Evolutionary conservation across 2,888 invertebrate genomes (phyloP).

Genomic region (Tyria jacobaeae): DNA sequence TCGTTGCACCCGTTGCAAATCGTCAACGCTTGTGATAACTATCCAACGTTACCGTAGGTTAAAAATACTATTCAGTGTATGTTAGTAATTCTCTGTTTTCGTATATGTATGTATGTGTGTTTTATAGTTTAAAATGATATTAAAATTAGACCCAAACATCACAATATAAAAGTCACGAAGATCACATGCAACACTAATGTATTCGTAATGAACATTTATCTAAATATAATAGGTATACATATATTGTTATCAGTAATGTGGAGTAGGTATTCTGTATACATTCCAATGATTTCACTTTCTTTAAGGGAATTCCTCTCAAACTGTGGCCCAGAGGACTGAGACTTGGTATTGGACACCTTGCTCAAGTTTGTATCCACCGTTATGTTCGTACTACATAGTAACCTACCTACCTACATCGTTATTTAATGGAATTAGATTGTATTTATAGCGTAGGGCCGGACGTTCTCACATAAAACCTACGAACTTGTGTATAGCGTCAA

Average conservation of each 20-base stretch:
- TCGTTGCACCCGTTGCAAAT: slow-evolving; percentile 42
- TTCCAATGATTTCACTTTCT: slow-evolving; percentile 40
- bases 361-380: slow-evolving; percentile 24
- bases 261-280: slow-evolving; percentile 42
- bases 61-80: slow-evolving; percentile 34
- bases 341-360: slow-evolving; percentile 18
- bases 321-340: not conserved
- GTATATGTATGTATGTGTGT: not conserved
- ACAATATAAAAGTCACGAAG: slow-evolving; percentile 51
- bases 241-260: slow-evolving; percentile 41
- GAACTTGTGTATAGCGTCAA: slow-evolving; percentile 43
- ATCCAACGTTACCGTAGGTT: slow-evolving; percentile 63
- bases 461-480: slow-evolving; percentile 23
- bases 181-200: slow-evolving; percentile 43
- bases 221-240: slow-evolving; percentile 20
- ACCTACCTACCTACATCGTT: slow-evolving; percentile 21
- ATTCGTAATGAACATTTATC: slow-evolving; percentile 18
- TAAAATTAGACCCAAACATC: slow-evolving; percentile 26
- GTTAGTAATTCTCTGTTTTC: slow-evolving; percentile 31
- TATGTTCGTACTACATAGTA: too few relatives aligned
- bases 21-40: slow-evolving; percentile 59
- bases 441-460: slow-evolving; percentile 26
- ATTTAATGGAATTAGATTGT: slow-evolving; percentile 35
- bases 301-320: not conserved
- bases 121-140: slow-evolving; percentile 7